Evolutionary conservation across 2,797 vertebrate species (phyloP), one percentile per base, ranked within the genome.

Genomic region (Platyrinchus mystaceus): DNA sequence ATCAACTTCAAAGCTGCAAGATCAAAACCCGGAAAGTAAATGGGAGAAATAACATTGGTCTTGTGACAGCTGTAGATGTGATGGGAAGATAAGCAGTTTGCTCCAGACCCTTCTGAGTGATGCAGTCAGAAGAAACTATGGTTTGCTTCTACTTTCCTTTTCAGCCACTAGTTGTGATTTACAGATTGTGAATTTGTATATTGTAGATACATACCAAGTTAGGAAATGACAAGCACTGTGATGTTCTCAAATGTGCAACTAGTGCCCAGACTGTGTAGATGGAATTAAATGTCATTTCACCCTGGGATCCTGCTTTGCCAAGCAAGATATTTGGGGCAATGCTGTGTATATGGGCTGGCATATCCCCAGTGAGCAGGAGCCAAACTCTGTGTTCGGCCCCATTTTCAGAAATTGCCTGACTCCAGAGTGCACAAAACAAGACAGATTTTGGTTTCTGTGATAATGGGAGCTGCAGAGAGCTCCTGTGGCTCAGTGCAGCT

Each of bases 381-480:
- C 90, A 77, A 36, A 90, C 55, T 82, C 59, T 63, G 39, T 84
- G 73, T n/a, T 81, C 0, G 0, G 50, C 73, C 87, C 94, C 76
- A 52, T 94, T 94, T 90, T 70, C 73, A 81, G 84, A 86, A 86
- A 81, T 56, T 44, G 32, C 66, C 49, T 73, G 89, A 53, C 23
- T 90, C 2, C 4, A 63, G 76, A 92, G 79, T 27, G 69, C 94
- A 90, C 69, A 73, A 44, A 93, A 30, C 69, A 63, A 46, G 94
- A 63, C 58, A 85, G 73, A 73, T 92, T 91, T 76, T 12, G 79
- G 43, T 63, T 39, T 84, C 37, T 2, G 67, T 76, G 89, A 5
- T 93, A 27, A 81, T 63, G 92, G 10, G 80, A 60, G 71, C 78
- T 89, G 91, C 91, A 81, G 92, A 93, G 93, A 79, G 94, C 84